Evolutionary conservation across 2,113 vertebrate genomes (phyloP).

Genomic region (Camelus bactrianus): DNA sequence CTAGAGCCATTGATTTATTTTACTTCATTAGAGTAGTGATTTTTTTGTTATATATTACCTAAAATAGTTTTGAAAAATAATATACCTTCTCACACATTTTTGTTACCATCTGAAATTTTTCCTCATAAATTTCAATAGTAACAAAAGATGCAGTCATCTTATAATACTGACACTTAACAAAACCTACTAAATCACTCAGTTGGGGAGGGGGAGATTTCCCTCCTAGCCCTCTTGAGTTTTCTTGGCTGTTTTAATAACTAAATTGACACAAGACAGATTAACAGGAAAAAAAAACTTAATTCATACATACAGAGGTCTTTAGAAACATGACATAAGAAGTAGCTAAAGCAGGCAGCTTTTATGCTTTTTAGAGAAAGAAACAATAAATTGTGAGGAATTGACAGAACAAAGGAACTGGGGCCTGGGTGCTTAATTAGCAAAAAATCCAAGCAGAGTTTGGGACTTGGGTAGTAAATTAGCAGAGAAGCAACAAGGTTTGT

Average conservation of each 20-base stretch:
- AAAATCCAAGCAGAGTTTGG: not conserved
- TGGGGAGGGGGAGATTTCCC: not conserved
- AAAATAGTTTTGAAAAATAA: not conserved
- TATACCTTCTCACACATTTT: slow-evolving; percentile 1
- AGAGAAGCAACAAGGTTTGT: not conserved
- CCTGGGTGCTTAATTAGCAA: not conserved
- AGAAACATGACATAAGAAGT: not conserved
- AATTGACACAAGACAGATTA: not conserved
- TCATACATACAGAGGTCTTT: not conserved
- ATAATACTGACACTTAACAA: not conserved
- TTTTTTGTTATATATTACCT: not conserved
- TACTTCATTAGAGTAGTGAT: not conserved
- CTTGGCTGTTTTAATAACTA: not conserved
- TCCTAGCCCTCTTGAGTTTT: not conserved
- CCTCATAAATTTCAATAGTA: not conserved
- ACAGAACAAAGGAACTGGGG: not conserved
- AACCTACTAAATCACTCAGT: not conserved
- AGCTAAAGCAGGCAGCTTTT: not conserved
- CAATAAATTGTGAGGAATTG: not conserved
- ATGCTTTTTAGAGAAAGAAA: not conserved
- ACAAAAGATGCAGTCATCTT: not conserved
- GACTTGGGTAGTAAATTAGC: not conserved
- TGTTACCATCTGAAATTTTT: not conserved
- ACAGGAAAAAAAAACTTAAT: not conserved
- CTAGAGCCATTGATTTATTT: not conserved